These are phyloP conservation scores for Zonitis immaculata DNA, from an alignment of 2,888 invertebrate species.

Conservation along the genomic window DNA sequence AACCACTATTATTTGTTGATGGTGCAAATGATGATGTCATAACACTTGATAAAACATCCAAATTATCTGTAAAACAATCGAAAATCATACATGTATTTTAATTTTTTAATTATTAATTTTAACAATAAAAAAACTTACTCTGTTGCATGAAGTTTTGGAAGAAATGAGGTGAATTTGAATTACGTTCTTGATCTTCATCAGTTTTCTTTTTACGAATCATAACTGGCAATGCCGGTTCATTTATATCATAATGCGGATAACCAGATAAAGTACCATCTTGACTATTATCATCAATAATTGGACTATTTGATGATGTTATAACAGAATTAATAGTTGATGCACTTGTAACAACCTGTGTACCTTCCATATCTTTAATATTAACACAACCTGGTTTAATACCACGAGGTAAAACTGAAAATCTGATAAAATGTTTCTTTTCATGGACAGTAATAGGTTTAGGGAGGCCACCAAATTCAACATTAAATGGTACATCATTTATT, in stretches of 20 bases:
- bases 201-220: constrained; percentile 23
- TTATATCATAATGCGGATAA: constrained; percentile 21
- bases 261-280: constrained; percentile 22
- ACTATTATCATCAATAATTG: constrained; percentile 32
- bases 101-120: no score
- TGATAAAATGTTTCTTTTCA: constrained; percentile 72
- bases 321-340: no score
- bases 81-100: no score
- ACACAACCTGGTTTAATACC: constrained; percentile 68
- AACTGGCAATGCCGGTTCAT: constrained; percentile 39
- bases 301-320: constrained; percentile 4
- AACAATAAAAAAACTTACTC: constrained; percentile 35
- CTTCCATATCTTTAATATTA: constrained; percentile 70
- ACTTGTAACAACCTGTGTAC: constrained; percentile 34
- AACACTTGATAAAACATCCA: constrained; percentile 64
- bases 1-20: constrained; percentile 49
- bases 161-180: constrained; percentile 41
- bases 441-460: constrained; percentile 72
- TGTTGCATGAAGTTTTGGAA: constrained; percentile 42
- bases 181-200: constrained; percentile 21
- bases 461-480: constrained; percentile 77
- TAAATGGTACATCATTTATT: constrained; percentile 72
- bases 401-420: constrained; percentile 74
- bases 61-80: constrained; percentile 50
- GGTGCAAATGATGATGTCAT: constrained; percentile 60